A percentile compares a stretch with the other conserved stretches of the same genome.
These are phyloP conservation scores for Danio aesculapii DNA, from an alignment of 2,797 vertebrate genomes.

Conservation along the genomic window DNA sequence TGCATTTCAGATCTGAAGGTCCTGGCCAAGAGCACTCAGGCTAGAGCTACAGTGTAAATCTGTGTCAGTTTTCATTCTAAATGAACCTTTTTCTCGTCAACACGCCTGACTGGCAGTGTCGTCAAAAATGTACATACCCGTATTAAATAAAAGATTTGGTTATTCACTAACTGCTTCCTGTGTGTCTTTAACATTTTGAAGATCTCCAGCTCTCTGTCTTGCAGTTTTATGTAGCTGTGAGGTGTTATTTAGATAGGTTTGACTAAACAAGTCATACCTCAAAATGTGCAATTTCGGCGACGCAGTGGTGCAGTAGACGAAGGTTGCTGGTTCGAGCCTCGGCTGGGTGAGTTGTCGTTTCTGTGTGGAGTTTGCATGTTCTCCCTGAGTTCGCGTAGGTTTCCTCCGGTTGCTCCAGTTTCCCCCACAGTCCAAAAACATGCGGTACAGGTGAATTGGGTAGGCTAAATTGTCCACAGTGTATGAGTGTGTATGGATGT, in stretches of 20 bases:
- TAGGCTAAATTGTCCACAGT: too few species aligned
- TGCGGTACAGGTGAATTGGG: too few species aligned
- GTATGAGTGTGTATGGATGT: too few species aligned
- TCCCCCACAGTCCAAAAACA: too few species aligned
- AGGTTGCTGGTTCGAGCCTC: too few species aligned
- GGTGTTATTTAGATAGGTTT: background rate
- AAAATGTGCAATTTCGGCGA: too few species aligned
- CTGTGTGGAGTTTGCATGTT: too few species aligned
- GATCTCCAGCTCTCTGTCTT: background rate
- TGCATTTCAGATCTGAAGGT: constrained; percentile 92
- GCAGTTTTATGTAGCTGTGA: background rate
- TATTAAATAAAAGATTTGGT: constrained; percentile 81
- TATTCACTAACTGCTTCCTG: constrained; percentile 60
- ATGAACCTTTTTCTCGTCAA: constrained; percentile 74
- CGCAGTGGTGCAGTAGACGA: too few species aligned
- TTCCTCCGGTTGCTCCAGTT: too few species aligned
- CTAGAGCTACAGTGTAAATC: constrained; percentile 71
- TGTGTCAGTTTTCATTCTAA: constrained; percentile 70
- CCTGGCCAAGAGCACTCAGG: constrained; percentile 82
- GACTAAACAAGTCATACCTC: too few species aligned
- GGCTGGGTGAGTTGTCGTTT: too few species aligned
- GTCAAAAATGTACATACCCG: constrained; percentile 80
- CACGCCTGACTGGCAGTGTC: constrained; percentile 69
- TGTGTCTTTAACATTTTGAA: constrained; percentile 45
- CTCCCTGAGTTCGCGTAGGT: too few species aligned